Percentiles rank a stretch among this genome's conserved stretches.
Conservation (phyloP, 2,797 vertebrate species). For the Lerista edwardsae region DNA sequence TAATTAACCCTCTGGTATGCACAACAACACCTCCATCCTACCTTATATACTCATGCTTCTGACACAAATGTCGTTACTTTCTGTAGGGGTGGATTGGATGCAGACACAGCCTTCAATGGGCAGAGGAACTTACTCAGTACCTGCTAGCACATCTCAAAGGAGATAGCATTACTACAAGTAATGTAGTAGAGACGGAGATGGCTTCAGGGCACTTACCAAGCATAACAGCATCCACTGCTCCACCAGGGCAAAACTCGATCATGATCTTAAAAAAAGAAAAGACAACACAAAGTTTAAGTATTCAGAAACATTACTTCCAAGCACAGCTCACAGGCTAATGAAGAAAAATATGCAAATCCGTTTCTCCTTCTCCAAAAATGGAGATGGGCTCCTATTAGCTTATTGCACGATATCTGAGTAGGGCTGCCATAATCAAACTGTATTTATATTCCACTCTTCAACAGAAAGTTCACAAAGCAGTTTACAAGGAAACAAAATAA, state of each 20-base stretch:
- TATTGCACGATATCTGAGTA: not conserved
- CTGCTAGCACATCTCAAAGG: not conserved
- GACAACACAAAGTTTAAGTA: constrained; percentile 28
- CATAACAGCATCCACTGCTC: constrained; percentile 95
- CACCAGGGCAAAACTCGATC: constrained; percentile 97
- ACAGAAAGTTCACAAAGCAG: no score
- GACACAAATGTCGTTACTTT: not conserved
- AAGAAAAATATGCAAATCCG: no score
- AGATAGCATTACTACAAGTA: not conserved
- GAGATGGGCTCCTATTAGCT: rapidly evolving
- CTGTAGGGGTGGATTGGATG: not conserved
- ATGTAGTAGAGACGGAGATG: no score
- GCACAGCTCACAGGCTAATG: rapidly evolving
- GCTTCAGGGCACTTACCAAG: constrained; percentile 82
- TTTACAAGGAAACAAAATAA: no score
- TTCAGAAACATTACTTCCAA: not conserved
- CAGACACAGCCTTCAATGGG: not conserved
- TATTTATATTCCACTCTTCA: no score
- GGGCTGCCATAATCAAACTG: no score
- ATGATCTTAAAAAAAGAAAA: constrained; percentile 84
- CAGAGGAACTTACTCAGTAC: not conserved
- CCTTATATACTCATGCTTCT: not conserved
- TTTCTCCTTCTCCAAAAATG: not conserved
- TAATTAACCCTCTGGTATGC: not conserved
- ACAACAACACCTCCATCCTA: not conserved